Base-by-base conservation (phyloP, 2,113 vertebrate genomes). In the Ammodytes marinus region DNA sequence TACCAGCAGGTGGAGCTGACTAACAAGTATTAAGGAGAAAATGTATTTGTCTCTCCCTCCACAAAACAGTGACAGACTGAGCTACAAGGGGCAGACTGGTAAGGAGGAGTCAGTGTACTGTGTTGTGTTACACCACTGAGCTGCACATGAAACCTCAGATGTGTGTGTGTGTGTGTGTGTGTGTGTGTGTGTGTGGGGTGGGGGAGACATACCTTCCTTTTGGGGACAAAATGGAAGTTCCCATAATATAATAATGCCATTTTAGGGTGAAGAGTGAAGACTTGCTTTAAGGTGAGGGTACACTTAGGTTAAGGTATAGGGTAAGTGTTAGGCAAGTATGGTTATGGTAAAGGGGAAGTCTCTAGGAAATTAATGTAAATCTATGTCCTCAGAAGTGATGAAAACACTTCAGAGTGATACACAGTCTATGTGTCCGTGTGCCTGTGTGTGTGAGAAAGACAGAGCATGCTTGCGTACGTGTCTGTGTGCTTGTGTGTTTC, bases 1-100 rank as follows among this genome's bases (percentile, higher is more conserved):
- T 39, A 5, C 86, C 90, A 85, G 86, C 85, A 89, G 91, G 75
- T 27, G 86, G 90, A 10, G 82, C 83, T 75, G 63, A 58, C 7
- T 47, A 3, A 65, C 68, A 76, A 49, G 7, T 9, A 50, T 75
- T 46, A 17, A 4, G 2, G 13, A 1, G 47, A 5, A 65, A 60
- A 69, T 49, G 1, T 14, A 60, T 61, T 17, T 40, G 40, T 69
- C 69, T 71, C 58, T 13, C 2, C 60, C 53, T 68, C 2, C 27
- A 27, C 0, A 11, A 47, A 72, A 61, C 47, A 54, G 74, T 76
- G 77, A 81, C 71, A 84, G 70, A 74, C 72, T 63, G 64, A 63
- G 69, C 75, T 37, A 39, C 74, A 74, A 74, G 77, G 73, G 78
- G 78, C 78, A 66, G 72, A 55, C 59, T 67, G 65, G 49, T 52